phyloP scores from a whole-genome alignment of 1,140 invertebrate genomes.

The Philaenus spumarius region DNA sequence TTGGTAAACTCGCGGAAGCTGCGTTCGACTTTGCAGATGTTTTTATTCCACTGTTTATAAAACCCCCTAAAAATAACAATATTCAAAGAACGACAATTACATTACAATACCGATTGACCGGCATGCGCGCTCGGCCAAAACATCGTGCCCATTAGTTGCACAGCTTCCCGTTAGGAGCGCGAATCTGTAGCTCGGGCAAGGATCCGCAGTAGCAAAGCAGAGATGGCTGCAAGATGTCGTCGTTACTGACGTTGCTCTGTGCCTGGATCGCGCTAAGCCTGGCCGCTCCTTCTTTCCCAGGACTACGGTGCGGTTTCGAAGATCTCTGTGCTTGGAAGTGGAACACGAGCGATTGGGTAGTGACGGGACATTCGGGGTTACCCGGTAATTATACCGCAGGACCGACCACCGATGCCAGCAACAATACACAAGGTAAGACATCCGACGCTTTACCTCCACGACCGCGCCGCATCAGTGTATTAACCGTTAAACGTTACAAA shows the following conservation, averaged over 20 bases:
- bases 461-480: too few species aligned
- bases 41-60: too few species aligned
- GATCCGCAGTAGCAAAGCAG: neutral
- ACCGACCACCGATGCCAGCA: conserved; percentile 40
- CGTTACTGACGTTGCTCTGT: conserved; percentile 14
- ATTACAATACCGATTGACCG: too few species aligned
- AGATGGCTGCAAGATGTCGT: conserved; percentile 9
- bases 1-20: too few species aligned
- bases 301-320: conserved; percentile 21
- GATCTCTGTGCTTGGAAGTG: conserved; percentile 21
- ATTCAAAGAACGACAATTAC: too few species aligned
- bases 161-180: neutral
- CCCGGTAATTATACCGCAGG: conserved; percentile 41
- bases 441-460: neutral
- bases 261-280: conserved; percentile 21
- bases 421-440: conserved; percentile 39
- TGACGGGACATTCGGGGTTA: conserved; percentile 39
- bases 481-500: too few species aligned
- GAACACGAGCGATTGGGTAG: conserved; percentile 32
- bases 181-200: neutral
- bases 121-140: too few species aligned
- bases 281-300: conserved; percentile 38
- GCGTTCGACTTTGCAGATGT: too few species aligned
- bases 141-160: too few species aligned
- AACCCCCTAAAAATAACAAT: too few species aligned